Percentiles rank a stretch among this genome's conserved stretches.
Evolutionary conservation across 2,797 vertebrate genomes (phyloP).

Genomic region (Microctenopoma steveboyesi): DNA sequence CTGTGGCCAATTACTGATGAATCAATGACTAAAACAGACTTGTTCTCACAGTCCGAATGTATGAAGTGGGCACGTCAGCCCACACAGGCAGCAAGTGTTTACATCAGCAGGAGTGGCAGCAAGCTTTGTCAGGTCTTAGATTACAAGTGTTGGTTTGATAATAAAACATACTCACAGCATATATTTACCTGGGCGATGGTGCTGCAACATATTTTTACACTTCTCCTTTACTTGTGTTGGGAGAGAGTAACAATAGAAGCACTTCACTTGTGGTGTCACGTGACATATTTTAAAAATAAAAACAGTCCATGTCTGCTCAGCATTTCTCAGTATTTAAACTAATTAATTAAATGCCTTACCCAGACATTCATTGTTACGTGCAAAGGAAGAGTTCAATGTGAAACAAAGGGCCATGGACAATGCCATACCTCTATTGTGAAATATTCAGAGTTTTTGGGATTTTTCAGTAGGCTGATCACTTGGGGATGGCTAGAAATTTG

Average conservation of each 20-base stretch:
- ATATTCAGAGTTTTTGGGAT: constrained; percentile 51
- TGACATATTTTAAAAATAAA: background rate
- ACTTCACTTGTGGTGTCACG: background rate
- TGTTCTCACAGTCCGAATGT: constrained; percentile 43
- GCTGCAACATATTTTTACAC: constrained; percentile 32
- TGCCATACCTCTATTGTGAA: constrained; percentile 63
- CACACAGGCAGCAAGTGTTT: constrained; percentile 39
- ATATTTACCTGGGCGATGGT: constrained; percentile 35
- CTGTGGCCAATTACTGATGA: constrained; percentile 11
- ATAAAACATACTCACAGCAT: constrained; percentile 35
- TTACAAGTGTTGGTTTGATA: constrained; percentile 31
- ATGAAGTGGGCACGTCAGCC: constrained; percentile 27
- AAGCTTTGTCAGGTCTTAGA: constrained; percentile 52
- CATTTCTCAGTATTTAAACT: background rate
- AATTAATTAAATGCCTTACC: background rate
- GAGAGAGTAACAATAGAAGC: constrained; percentile 1
- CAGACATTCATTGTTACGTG: background rate
- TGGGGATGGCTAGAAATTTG: constrained; percentile 54
- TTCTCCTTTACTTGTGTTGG: constrained; percentile 4
- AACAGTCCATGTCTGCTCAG: background rate
- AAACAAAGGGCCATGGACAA: constrained; percentile 35
- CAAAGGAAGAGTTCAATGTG: constrained; percentile 16
- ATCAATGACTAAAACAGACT: constrained; percentile 20
- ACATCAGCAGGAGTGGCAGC: constrained; percentile 46
- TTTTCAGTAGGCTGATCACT: constrained; percentile 27